Evolutionary conservation across 2,113 vertebrate genomes (phyloP).

Genomic region (Bolborhynchus lineola): DNA sequence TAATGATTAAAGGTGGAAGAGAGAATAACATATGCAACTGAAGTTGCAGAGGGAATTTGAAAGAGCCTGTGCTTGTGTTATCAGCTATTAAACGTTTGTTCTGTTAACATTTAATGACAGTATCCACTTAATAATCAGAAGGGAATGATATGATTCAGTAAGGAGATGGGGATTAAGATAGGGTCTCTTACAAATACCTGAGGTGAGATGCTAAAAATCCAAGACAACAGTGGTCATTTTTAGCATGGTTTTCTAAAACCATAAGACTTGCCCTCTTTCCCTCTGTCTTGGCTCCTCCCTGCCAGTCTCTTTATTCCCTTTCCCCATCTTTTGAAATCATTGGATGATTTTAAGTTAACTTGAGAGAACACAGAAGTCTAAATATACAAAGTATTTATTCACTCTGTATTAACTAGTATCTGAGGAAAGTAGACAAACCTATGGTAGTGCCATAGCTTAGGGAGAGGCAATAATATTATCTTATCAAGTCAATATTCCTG

Average conservation of each 20-base stretch:
- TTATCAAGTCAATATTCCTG: neutral
- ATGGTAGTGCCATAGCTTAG: neutral
- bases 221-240: neutral
- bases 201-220: neutral
- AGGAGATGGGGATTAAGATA: neutral
- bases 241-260: neutral
- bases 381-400: neutral
- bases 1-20: neutral
- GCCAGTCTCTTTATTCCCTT: neutral
- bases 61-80: neutral
- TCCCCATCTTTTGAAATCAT: neutral
- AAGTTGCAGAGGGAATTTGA: neutral
- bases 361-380: neutral
- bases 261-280: neutral
- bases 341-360: neutral
- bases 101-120: neutral
- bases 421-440: neutral
- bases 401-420: neutral
- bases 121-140: slow-evolving; percentile 5
- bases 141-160: neutral
- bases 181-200: neutral
- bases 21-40: neutral
- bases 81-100: neutral
- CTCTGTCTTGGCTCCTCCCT: neutral
- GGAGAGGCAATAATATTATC: neutral